Evolutionary conservation across 2,888 invertebrate genomes (phyloP), one percentile per base, ranked within the genome.

Genomic region (Alitta virens): DNA sequence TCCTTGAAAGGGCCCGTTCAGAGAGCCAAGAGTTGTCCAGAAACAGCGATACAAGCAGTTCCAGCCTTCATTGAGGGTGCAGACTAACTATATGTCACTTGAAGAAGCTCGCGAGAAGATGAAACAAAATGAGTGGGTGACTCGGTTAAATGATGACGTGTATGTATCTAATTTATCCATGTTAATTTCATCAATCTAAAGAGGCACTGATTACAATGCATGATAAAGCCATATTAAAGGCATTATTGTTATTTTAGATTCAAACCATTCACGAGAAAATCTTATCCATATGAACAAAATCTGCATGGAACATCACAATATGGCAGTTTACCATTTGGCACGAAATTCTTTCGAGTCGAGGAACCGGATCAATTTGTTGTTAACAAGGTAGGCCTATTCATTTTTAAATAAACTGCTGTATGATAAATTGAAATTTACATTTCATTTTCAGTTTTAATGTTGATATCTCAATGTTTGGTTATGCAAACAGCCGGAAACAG

Each of bases 51-150:
- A 78, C 69, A 78, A 77, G 63, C 68, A 74, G 12, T 78, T 80
- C 71, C 72, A 78, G 67, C 81, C 80, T 2, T 67, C 75, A 1
- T 68, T 82, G 42, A 72, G 78, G 60, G 80, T 79, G 42, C 74
- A 73, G 23, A 81, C 80, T 5, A 75, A 77, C 9, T 82, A 73
- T 68, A 74, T 72, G 27, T 74, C 78, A 1, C 68, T 80, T 18
- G 78, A 79, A 56, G 74, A 81, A 62, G 79, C 80, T 3, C 65
- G 80, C 33, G 70, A 77, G 59, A 62, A 67, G 54, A 69, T 79
- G 74, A 80, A 77, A 64, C 69, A 72, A 9, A 72, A 78, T 38
- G 81, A 82, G 68, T 80, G 79, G 81, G 74, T 76, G 24, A 74
- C 72, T 7, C 64, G 80, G 54, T 55, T 81, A 51, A 75, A 78